These are phyloP conservation scores for Callipepla squamata DNA, from an alignment of 2,113 vertebrate genomes.

Conservation along the genomic window DNA sequence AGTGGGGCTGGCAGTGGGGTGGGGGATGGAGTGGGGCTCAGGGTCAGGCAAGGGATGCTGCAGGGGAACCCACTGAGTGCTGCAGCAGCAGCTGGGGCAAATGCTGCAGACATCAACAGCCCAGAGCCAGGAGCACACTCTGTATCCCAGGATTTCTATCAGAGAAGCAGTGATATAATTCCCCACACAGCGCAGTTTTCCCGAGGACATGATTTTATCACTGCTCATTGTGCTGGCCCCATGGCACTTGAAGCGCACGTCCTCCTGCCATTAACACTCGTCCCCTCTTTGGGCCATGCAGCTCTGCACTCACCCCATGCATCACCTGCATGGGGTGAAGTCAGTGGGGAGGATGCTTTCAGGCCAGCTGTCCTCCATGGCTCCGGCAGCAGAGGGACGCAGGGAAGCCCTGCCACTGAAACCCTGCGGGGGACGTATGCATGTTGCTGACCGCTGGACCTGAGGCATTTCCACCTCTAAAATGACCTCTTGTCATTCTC, in stretches of 20 bases:
- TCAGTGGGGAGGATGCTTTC: neutral
- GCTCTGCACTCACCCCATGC: neutral
- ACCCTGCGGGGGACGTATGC: neutral
- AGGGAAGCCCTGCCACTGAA: neutral
- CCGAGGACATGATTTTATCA: neutral
- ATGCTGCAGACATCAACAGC: neutral
- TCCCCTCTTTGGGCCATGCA: neutral
- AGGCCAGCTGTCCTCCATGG: neutral
- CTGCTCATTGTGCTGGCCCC: neutral
- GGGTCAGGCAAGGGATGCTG: neutral
- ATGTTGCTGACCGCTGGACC: neutral
- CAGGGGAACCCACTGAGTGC: neutral
- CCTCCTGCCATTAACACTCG: neutral
- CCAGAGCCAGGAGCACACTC: neutral
- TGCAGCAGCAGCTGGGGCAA: accelerated
- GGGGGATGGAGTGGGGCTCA: too few relatives aligned
- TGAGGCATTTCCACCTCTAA: too few relatives aligned
- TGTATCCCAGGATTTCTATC: neutral
- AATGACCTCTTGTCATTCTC: neutral
- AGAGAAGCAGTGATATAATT: neutral
- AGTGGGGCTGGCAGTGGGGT: neutral
- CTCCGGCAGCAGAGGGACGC: neutral
- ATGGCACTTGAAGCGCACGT: neutral
- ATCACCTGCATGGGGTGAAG: neutral
- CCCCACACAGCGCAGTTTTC: neutral